Evolutionary conservation across 2,797 vertebrate species (phyloP).

Genomic region (Poecilia gillii): DNA sequence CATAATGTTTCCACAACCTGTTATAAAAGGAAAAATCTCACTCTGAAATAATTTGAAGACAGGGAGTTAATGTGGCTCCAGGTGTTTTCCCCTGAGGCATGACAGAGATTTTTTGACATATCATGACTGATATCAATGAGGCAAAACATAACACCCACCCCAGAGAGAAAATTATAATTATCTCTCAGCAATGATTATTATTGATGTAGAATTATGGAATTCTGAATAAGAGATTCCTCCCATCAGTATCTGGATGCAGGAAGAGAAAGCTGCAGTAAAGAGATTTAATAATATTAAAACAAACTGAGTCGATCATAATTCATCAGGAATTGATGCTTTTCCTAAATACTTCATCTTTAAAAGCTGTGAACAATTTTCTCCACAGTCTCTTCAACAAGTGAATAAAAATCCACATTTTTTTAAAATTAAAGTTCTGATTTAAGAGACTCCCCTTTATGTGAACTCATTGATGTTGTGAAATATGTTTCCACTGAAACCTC

Average conservation of each 20-base stretch:
- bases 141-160: neutral
- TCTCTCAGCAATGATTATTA: neutral
- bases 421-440: neutral
- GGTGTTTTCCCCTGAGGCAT: neutral
- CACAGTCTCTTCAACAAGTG: neutral
- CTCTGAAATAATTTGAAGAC: neutral
- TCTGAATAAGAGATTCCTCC: neutral
- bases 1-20: neutral
- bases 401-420: neutral
- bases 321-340: neutral
- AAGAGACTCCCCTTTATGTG: neutral
- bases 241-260: no score
- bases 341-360: neutral
- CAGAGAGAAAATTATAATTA: neutral
- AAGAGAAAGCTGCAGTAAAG: no score
- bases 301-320: neutral
- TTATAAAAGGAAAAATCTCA: neutral
- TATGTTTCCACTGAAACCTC: neutral
- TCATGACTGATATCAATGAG: neutral
- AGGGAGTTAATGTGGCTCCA: neutral
- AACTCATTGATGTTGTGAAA: neutral
- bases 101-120: neutral
- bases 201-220: neutral
- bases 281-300: neutral
- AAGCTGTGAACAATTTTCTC: neutral